phyloP scores from a whole-genome alignment of 2,113 vertebrate species.

The Zeus faber region DNA sequence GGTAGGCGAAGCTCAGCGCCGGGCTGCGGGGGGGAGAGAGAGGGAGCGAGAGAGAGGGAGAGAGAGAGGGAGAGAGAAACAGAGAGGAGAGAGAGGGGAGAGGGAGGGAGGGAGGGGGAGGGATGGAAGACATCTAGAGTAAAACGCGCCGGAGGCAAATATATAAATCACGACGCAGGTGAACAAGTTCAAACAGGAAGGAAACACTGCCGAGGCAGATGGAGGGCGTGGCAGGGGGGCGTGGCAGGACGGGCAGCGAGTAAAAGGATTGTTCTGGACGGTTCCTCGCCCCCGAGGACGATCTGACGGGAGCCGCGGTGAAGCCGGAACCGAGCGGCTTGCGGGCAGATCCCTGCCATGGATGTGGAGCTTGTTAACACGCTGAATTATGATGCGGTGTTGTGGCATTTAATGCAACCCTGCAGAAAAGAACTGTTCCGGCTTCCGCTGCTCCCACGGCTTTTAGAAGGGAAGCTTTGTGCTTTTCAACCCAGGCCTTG shows the following conservation, averaged over 20 bases:
- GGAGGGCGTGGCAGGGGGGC: constrained; percentile 9
- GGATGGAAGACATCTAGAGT: neutral
- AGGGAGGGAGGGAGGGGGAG: too few species aligned
- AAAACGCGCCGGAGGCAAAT: constrained; percentile 16
- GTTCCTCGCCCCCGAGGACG: constrained; percentile 62
- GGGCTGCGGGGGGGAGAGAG: constrained; percentile 75
- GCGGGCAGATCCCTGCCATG: constrained; percentile 50
- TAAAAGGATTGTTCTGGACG: constrained; percentile 70
- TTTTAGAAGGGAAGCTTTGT: too few species aligned
- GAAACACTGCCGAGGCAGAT: constrained; percentile 17
- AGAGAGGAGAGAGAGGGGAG: constrained; percentile 11
- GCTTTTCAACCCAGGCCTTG: too few species aligned
- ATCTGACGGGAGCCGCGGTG: constrained; percentile 66
- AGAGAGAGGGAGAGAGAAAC: neutral
- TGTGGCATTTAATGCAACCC: constrained; percentile 52
- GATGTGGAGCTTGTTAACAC: constrained; percentile 67
- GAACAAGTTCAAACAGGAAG: too few species aligned
- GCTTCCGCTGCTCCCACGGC: too few species aligned
- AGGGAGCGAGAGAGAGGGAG: constrained; percentile 19
- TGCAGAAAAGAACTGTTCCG: too few species aligned
- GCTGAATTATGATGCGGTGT: constrained; percentile 54
- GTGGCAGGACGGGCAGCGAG: constrained; percentile 20
- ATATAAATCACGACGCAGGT: constrained; percentile 27
- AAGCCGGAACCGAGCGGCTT: constrained; percentile 59
- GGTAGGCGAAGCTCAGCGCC: constrained; percentile 93